Percentiles rank a stretch among this genome's conserved stretches.
Evolutionary conservation across 1,140 invertebrate genomes (phyloP).

Genomic region (Spodoptera frugiperda): DNA sequence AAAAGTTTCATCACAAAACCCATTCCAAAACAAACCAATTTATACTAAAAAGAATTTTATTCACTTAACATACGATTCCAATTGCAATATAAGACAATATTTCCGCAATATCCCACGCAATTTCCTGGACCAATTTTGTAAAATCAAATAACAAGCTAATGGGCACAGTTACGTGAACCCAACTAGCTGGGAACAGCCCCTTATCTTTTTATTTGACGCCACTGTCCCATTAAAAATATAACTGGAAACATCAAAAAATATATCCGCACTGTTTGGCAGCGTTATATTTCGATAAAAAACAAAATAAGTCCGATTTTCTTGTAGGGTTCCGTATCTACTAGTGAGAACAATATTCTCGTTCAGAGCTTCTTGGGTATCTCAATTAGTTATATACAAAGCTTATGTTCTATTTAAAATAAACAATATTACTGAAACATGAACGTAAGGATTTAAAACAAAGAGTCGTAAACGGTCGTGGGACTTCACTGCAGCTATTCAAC

Average conservation of each 20-base stretch:
- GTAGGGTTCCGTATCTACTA: too few relatives aligned
- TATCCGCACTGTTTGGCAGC: background rate
- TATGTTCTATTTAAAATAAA: too few relatives aligned
- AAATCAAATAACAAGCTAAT: constrained; percentile 9
- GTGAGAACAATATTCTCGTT: too few relatives aligned
- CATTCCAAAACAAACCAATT: too few relatives aligned
- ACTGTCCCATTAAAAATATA: constrained; percentile 20
- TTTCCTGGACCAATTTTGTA: constrained; percentile 4
- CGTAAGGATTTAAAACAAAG: too few relatives aligned
- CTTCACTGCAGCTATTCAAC: too few relatives aligned
- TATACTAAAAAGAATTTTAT: background rate
- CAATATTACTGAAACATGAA: too few relatives aligned
- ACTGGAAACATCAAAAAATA: background rate
- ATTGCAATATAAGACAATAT: too few relatives aligned
- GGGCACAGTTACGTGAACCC: background rate
- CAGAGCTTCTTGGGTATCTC: too few relatives aligned
- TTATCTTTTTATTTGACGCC: constrained; percentile 6
- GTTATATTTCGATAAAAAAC: background rate
- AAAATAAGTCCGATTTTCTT: background rate
- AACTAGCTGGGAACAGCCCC: background rate
- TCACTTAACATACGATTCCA: background rate
- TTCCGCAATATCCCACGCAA: constrained; percentile 2
- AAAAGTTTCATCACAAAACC: too few relatives aligned
- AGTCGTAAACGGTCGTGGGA: too few relatives aligned
- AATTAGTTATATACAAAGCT: too few relatives aligned